Evolutionary conservation across 2,797 vertebrate species (phyloP).

Genomic region (Melanogrammus aeglefinus): DNA sequence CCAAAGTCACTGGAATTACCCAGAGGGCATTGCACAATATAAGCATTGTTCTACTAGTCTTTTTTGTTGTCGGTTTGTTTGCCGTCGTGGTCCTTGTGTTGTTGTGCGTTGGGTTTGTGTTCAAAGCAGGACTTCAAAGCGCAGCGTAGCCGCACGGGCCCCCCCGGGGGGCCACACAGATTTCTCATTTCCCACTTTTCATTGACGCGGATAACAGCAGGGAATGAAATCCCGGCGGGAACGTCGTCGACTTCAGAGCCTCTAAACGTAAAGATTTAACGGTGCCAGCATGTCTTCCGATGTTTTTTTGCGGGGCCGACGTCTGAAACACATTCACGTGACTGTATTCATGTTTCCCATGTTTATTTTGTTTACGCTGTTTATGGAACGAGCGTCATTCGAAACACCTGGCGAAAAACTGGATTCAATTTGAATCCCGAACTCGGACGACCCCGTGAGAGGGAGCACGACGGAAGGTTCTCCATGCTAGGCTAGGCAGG

Average conservation of each 20-base stretch:
- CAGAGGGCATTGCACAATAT: background rate
- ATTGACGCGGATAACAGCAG: slow-evolving; percentile 52
- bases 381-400: background rate
- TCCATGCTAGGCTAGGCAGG: too few relatives aligned
- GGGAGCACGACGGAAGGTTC: background rate
- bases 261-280: background rate
- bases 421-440: background rate
- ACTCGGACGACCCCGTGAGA: background rate
- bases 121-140: slow-evolving; percentile 40
- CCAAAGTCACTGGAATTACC: background rate
- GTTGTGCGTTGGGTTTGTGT: slow-evolving; percentile 8
- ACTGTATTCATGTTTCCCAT: too few relatives aligned
- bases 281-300: background rate
- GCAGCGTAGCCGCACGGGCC: background rate
- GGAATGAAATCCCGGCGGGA: slow-evolving; percentile 21
- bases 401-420: background rate
- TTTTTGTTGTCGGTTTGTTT: background rate
- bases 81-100: background rate
- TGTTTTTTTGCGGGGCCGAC: background rate
- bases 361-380: background rate
- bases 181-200: slow-evolving; percentile 57
- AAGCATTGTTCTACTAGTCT: background rate
- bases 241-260: slow-evolving; percentile 22
- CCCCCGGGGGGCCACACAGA: slow-evolving; percentile 42
- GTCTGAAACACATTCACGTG: background rate